Evolutionary conservation across 1,140 invertebrate species (phyloP).

Genomic region (Sycophila sp.): DNA sequence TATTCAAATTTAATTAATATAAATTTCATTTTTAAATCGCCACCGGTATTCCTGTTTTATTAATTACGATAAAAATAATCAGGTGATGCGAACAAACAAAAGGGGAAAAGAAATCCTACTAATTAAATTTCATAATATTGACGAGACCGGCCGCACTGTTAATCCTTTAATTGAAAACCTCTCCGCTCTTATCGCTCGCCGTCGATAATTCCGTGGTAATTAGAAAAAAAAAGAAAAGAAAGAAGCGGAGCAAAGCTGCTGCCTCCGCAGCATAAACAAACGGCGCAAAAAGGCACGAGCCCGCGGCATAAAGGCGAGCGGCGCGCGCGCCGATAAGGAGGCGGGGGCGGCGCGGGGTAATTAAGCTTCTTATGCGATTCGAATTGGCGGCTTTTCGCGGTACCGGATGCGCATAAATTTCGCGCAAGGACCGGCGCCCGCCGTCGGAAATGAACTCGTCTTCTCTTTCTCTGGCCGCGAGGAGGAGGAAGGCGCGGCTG

Average conservation of each 20-base stretch:
- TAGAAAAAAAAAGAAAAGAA: conserved; percentile 3
- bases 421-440: conserved; percentile 13
- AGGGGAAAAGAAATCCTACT: no score
- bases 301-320: no score
- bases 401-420: conserved; percentile 36
- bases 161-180: conserved; percentile 26
- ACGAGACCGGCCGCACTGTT: neutral
- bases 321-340: neutral
- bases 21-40: no score
- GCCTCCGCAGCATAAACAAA: neutral
- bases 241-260: neutral
- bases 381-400: neutral
- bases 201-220: conserved; percentile 9
- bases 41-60: no score
- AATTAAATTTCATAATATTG: neutral
- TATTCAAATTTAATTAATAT: no score
- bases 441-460: conserved; percentile 27
- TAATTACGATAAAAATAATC: no score
- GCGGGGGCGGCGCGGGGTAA: neutral
- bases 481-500: no score
- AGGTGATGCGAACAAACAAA: no score
- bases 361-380: neutral
- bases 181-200: neutral
- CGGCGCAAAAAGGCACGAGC: neutral
- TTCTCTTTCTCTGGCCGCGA: conserved; percentile 4